phyloP scores from a whole-genome alignment of 2,797 vertebrate species.

The Microctenopoma steveboyesi region DNA sequence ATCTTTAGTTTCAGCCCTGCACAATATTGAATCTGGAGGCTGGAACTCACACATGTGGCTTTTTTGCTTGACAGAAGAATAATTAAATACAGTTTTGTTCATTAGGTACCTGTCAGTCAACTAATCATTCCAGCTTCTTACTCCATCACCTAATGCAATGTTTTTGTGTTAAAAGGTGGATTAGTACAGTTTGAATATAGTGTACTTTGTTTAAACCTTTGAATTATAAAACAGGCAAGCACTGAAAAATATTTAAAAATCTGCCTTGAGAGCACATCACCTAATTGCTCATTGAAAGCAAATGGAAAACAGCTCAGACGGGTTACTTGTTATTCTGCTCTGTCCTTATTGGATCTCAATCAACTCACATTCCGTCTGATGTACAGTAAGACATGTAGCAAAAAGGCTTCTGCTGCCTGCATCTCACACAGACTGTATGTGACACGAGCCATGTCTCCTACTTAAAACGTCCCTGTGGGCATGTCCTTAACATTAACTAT shows the following conservation, averaged over 20 bases:
- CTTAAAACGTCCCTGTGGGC: slow-evolving; percentile 48
- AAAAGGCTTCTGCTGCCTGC: slow-evolving; percentile 17
- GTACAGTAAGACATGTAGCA: slow-evolving; percentile 34
- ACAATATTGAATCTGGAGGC: too few species aligned
- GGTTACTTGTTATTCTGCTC: slow-evolving; percentile 26
- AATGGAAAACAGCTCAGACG: slow-evolving; percentile 15
- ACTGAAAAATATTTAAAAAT: slow-evolving; percentile 23
- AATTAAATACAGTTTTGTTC: too few species aligned
- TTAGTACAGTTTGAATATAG: background rate
- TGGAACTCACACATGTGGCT: too few species aligned
- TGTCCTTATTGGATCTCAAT: slow-evolving; percentile 52
- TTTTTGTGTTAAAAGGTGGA: background rate
- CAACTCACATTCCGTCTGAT: slow-evolving; percentile 35
- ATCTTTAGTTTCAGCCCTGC: too few species aligned
- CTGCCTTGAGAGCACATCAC: background rate
- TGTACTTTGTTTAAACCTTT: background rate
- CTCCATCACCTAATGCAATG: background rate
- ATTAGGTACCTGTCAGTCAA: too few species aligned
- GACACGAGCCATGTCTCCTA: slow-evolving; percentile 44
- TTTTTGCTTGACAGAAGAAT: too few species aligned
- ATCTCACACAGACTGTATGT: slow-evolving; percentile 22
- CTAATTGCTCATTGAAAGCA: background rate
- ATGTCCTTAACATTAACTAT: slow-evolving; percentile 59
- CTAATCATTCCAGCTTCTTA: too few species aligned
- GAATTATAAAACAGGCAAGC: slow-evolving; percentile 1